phyloP scores from a whole-genome alignment of 2,888 invertebrate genomes.

The Pyrocoelia pectoralis region DNA sequence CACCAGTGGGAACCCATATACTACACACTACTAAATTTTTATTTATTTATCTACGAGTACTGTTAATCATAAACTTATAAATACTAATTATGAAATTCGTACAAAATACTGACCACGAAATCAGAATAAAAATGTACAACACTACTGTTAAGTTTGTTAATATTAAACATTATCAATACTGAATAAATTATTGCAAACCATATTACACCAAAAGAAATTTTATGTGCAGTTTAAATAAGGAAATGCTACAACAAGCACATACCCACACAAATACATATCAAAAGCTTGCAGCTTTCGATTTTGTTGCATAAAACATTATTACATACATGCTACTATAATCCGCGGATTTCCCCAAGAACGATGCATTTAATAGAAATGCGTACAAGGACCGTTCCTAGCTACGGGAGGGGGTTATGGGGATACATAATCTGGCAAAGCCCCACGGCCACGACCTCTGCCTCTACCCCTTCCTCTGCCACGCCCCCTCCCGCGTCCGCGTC shows the following conservation, averaged over 20 bases:
- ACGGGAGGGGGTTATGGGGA: conserved; percentile 57
- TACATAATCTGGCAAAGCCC: conserved; percentile 58
- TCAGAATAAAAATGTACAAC: conserved; percentile 8
- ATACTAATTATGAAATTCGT: neutral
- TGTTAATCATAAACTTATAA: conserved; percentile 7
- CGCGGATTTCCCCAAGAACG: conserved; percentile 27
- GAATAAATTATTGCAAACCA: conserved; percentile 7
- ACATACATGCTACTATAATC: conserved; percentile 17
- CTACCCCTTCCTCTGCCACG: conserved; percentile 76
- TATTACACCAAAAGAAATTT: neutral
- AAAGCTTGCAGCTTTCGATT: conserved; percentile 3
- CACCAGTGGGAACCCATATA: neutral
- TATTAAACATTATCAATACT: neutral
- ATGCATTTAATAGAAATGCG: conserved; percentile 11
- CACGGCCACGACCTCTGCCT: conserved; percentile 79
- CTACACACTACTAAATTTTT: conserved; percentile 3
- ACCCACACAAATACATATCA: conserved; percentile 5
- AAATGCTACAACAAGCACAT: neutral
- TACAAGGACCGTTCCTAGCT: conserved; percentile 15
- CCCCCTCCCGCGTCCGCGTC: conserved; percentile 89
- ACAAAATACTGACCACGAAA: conserved; percentile 14
- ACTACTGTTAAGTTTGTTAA: neutral
- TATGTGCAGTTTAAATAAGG: conserved; percentile 2
- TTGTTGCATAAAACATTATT: neutral
- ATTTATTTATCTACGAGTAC: neutral